Evolutionary conservation across 1,140 invertebrate species (phyloP).

Genomic region (Chelonus insularis): DNA sequence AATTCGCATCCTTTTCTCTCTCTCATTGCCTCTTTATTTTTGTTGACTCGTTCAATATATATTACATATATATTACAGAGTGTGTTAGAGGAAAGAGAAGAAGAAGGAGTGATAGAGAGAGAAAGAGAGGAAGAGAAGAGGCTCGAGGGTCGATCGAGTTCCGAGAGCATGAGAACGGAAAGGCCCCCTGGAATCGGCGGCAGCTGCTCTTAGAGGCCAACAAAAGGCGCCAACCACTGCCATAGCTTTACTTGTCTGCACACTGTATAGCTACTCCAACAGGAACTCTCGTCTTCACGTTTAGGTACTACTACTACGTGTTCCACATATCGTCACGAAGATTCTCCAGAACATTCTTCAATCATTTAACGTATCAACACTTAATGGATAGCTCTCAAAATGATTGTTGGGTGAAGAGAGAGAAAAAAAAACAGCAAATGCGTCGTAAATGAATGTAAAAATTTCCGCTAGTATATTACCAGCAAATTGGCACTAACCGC

Average conservation of each 20-base stretch:
- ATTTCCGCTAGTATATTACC: no score
- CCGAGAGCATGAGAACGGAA: constrained; percentile 53
- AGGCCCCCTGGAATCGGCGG: constrained; percentile 46
- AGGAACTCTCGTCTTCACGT: no score
- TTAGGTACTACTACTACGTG: no score
- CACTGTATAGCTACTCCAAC: not conserved
- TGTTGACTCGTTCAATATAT: not conserved
- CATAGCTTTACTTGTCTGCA: constrained; percentile 4
- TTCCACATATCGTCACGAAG: no score
- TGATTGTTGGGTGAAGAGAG: no score
- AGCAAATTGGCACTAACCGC: no score
- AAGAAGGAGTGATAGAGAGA: not conserved
- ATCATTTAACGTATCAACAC: no score
- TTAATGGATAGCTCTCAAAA: no score
- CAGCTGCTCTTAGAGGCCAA: constrained; percentile 49
- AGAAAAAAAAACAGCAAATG: no score
- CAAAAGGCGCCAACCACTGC: constrained; percentile 39
- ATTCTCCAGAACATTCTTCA: no score
- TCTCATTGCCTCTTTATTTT: constrained; percentile 16
- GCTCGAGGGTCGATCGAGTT: constrained; percentile 52
- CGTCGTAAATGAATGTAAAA: no score
- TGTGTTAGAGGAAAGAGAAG: not conserved
- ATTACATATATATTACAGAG: not conserved
- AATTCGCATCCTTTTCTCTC: constrained; percentile 21
- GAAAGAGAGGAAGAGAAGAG: constrained; percentile 1